These are phyloP conservation scores for Agonopterix heracliana DNA, from an alignment of 2,888 invertebrate genomes.

Conservation along the genomic window DNA sequence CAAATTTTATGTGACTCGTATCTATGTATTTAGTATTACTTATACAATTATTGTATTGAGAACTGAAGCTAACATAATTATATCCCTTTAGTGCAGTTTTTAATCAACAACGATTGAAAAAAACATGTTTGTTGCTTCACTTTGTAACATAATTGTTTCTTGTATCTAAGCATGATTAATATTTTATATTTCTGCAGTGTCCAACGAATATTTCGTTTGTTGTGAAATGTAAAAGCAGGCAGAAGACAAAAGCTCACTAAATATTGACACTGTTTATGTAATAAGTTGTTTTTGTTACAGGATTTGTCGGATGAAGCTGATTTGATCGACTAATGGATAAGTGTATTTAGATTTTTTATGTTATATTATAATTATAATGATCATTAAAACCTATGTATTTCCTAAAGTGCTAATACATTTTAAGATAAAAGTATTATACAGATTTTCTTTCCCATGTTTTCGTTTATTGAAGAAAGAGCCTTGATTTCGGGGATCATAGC, in stretches of 20 bases:
- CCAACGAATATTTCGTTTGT: neutral
- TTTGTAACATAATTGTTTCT: no score
- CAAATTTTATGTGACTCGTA: no score
- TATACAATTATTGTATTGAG: no score
- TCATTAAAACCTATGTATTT: conserved; percentile 45
- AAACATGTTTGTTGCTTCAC: no score
- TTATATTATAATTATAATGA: conserved; percentile 24
- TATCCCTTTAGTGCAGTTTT: no score
- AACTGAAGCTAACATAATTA: no score
- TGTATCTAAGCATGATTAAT: neutral
- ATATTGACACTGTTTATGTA: neutral
- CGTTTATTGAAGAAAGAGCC: neutral
- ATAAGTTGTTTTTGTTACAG: conserved; percentile 36
- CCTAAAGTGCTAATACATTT: conserved; percentile 55
- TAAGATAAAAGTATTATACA: conserved; percentile 64
- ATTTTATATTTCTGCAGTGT: neutral
- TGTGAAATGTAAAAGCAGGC: neutral
- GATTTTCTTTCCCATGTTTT: conserved; percentile 17
- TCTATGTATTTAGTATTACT: no score
- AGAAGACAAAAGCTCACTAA: neutral
- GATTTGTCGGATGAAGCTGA: conserved; percentile 66
- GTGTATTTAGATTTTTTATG: conserved; percentile 45
- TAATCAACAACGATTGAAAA: no score
- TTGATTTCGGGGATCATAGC: no score
- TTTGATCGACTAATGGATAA: conserved; percentile 43